Evolutionary conservation across 1,140 invertebrate species (phyloP), one percentile per base, ranked within the genome.

Genomic region (Anadara kagoshimensis): DNA sequence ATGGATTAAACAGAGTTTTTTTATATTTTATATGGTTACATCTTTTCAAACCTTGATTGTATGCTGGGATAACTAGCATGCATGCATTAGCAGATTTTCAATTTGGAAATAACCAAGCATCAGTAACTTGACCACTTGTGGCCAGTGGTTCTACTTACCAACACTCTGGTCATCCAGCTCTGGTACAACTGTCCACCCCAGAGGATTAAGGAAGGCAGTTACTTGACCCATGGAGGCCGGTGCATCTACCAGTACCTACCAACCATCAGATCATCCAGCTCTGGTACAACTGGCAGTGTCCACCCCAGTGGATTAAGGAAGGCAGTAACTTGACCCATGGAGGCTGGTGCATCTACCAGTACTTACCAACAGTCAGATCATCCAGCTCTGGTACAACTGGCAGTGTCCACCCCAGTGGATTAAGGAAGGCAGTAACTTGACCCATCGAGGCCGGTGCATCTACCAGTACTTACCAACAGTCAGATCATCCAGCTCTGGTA

Each of bases 141-240:
- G 11, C 11, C 14, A 69, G 18, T 61, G 44, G 18, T 51, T 22
- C 3, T n/a, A 78, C 83, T 68, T 84, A 92, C 92, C 92, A 67
- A 94, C 93, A 43, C 94, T 95, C 11, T 95, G 91, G 88, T 95
- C 94, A 86, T 95, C 94, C 68, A 96, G 83, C 89, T 96, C 95
- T 1, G 94, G 94, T 1, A 95, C 89, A 44, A 96, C 92, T 0
- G 88, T 89, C 90, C 93, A 93, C 2, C 94, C 94, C 1, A 93
- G 85, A 0, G 93, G 92, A 73, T 92, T 91, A 44, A 96, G 87
- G 1, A 91, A 92, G 47, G 92, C 90, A 51, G 94, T 94, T 12
- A 96, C 87, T 83, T 95, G 94, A 7, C 94, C 94, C 94, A 96
- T 95, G 7, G 92, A 93, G 1, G n/a, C n/a, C n/a, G 94, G 94